phyloP scores from a whole-genome alignment of 2,113 vertebrate species.

The Leuciscus idus region DNA sequence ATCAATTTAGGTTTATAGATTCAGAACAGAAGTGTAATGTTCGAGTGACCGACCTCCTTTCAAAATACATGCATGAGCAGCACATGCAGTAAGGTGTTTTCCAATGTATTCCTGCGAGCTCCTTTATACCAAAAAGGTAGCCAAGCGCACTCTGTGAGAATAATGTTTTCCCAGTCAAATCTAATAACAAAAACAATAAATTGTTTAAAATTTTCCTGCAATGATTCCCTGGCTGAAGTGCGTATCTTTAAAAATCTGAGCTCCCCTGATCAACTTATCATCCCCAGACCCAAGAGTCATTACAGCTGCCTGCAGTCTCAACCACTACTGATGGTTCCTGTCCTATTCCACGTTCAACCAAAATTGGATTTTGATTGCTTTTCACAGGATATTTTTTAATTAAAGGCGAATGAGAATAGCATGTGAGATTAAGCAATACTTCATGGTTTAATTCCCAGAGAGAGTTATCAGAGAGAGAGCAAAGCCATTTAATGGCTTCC shows the following conservation, averaged over 20 bases:
- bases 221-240: slow-evolving; percentile 11
- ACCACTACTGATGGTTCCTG: slow-evolving; percentile 41
- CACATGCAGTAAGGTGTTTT: neutral
- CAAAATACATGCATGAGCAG: neutral
- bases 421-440: slow-evolving; percentile 72
- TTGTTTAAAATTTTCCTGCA: slow-evolving; percentile 10
- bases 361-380: slow-evolving; percentile 77
- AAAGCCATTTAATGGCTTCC: slow-evolving; percentile 44
- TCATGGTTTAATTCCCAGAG: slow-evolving; percentile 68
- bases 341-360: slow-evolving; percentile 60
- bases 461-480: slow-evolving; percentile 42
- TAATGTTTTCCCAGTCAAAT: neutral
- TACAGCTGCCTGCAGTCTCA: slow-evolving; percentile 30
- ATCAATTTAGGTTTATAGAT: neutral
- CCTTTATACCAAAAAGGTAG: neutral
- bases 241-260: slow-evolving; percentile 32
- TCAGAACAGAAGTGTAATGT: neutral
- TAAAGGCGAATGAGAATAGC: slow-evolving; percentile 75
- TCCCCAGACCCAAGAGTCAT: slow-evolving; percentile 37
- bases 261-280: slow-evolving; percentile 39
- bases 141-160: neutral
- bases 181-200: slow-evolving; percentile 18
- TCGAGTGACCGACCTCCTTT: neutral
- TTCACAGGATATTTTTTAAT: slow-evolving; percentile 77
- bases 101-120: neutral